Base-by-base conservation (phyloP, 2,888 invertebrate species). In the Taenaris catops region DNA sequence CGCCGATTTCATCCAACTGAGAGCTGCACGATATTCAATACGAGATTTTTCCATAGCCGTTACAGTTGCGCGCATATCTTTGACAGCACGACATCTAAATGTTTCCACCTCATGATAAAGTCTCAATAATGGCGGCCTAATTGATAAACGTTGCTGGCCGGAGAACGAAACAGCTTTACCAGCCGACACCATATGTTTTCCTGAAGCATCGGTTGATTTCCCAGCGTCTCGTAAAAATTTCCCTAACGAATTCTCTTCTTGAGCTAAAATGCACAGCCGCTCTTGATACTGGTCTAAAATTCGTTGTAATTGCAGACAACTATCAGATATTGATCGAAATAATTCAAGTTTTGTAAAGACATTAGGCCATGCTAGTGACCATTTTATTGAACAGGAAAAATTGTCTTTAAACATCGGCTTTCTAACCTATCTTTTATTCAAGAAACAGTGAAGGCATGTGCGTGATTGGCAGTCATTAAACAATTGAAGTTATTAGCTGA, bases 1-100 rank as follows among this genome's bases (percentile, higher is more conserved):
- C 1, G 96, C 93, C 38, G 98, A 96, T 80, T 99, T 99, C 98
- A 99, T 99, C 99, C 99, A 99, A 53, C 93, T 94, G n/a, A 96
- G 76, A 0, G 95, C 94, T 0, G 95, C 99, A 32, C 99, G 89
- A 72, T 99, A 99, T 61, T 98, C 98, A 3, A 96, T 97, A 41
- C 99, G 90, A 2, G 95, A 92, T 63, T 95, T 95, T 74, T 99
- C 99, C 97, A 99, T 98, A 27, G 93, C 92, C 29, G 94, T 91
- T 2, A 99, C 94, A 1, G 98, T 99, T 33, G 91, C 90, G 33
- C 95, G 88, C 38, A 98, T 98, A 72, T 99, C 99, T 32, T 93
- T 93, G 3, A 99, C 95, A 0, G 99, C 99, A 41, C 97, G 91
- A 48, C 93, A 94, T 53, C 96, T 90, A 81, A 99, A 99, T 6